Percentiles rank a stretch among this genome's conserved stretches.
These are phyloP conservation scores for Nesospiza acunhae DNA, from an alignment of 2,113 vertebrate genomes.

Conservation along the genomic window DNA sequence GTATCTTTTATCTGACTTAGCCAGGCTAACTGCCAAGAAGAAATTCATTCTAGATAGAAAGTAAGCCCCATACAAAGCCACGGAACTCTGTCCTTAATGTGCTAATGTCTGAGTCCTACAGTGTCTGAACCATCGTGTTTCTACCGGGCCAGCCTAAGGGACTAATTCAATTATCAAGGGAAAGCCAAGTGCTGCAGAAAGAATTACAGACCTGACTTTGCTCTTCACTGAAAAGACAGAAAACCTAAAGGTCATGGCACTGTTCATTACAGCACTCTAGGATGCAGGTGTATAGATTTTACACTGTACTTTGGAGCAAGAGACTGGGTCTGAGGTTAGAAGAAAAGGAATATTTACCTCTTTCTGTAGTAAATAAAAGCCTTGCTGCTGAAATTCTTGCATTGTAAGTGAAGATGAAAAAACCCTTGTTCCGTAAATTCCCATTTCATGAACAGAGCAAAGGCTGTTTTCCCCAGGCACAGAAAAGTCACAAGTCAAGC, in stretches of 20 bases:
- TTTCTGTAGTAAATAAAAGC: not conserved
- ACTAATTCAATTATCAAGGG: not conserved
- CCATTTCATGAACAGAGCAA: not conserved
- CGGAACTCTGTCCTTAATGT: not conserved
- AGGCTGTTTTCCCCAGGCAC: not conserved
- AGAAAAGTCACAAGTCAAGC: not conserved
- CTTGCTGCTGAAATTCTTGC: not conserved
- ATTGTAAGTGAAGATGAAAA: not conserved
- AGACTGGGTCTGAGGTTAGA: not conserved
- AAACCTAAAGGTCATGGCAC: fast-evolving
- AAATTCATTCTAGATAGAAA: not conserved
- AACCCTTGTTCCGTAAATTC: not conserved
- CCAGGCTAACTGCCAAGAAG: not conserved
- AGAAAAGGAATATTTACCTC: not conserved
- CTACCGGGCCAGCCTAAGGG: not conserved
- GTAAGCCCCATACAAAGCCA: not conserved
- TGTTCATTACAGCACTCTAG: not conserved
- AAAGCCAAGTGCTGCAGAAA: not conserved
- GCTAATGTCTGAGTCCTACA: not conserved
- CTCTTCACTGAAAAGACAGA: not conserved
- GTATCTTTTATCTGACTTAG: not conserved
- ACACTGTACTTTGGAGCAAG: not conserved
- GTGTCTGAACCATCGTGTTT: not conserved
- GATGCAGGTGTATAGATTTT: not conserved
- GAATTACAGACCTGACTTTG: not conserved